phyloP scores from a whole-genome alignment of 2,113 vertebrate species.

The Pedetes capensis region DNA sequence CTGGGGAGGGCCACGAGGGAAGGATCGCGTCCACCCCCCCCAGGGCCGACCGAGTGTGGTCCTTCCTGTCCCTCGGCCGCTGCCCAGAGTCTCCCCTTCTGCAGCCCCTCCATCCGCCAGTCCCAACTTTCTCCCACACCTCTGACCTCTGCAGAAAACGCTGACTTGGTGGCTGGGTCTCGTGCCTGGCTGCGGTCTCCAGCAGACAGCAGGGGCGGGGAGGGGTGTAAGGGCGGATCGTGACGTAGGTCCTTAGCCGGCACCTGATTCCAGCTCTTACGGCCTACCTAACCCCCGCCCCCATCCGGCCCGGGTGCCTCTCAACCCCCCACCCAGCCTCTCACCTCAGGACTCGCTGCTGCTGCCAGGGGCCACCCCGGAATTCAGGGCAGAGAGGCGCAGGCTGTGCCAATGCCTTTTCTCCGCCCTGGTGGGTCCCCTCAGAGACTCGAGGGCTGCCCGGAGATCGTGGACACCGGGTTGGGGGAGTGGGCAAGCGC shows the following conservation, averaged over 20 bases:
- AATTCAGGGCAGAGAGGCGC: neutral
- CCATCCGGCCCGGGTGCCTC: neutral
- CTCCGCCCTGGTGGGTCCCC: neutral
- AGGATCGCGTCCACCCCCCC: neutral
- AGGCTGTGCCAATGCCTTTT: neutral
- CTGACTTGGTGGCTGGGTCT: slow-evolving; percentile 45
- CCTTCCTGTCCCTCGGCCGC: no score
- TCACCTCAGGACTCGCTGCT: slow-evolving; percentile 32
- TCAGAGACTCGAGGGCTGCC: neutral
- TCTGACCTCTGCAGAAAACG: slow-evolving; percentile 12
- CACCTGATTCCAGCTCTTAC: neutral
- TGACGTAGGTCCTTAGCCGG: neutral
- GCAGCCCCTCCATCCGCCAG: neutral
- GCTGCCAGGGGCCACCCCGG: slow-evolving; percentile 12
- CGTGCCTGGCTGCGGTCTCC: neutral
- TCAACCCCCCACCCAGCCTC: neutral
- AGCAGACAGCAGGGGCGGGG: neutral
- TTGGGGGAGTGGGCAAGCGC: neutral
- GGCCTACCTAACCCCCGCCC: neutral
- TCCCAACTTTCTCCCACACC: neutral
- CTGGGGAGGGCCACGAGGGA: neutral
- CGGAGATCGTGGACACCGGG: neutral
- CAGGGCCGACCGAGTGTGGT: neutral
- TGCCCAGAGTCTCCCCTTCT: neutral
- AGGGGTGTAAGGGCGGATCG: neutral